These are phyloP conservation scores for Panthera tigris DNA, from an alignment of 2,113 vertebrate species.

Conservation along the genomic window DNA sequence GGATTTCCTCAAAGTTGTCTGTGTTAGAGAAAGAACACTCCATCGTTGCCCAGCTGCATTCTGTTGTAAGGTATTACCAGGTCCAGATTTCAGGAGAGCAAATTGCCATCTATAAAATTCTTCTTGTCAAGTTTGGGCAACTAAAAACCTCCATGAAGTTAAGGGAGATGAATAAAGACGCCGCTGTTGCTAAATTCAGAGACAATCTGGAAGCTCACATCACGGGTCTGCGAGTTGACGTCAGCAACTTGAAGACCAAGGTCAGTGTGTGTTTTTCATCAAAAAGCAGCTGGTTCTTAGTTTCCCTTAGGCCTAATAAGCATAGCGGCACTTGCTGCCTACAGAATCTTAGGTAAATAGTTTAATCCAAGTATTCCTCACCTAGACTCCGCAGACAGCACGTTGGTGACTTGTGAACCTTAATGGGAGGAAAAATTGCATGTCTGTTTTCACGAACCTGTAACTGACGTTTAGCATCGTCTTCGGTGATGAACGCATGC, in stretches of 20 bases:
- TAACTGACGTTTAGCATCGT: not conserved
- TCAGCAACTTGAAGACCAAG: constrained; percentile 79
- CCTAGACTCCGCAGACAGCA: not conserved
- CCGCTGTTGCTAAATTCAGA: constrained; percentile 74
- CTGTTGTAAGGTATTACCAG: constrained; percentile 72
- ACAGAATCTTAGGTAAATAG: not conserved
- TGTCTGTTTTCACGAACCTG: not conserved
- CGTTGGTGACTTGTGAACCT: not conserved
- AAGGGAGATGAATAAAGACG: constrained; percentile 68
- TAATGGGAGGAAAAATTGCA: not conserved
- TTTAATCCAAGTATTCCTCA: not conserved
- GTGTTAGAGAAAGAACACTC: constrained; percentile 73
- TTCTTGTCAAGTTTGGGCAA: constrained; percentile 74
- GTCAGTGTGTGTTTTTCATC: constrained; percentile 72
- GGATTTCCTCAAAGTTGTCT: constrained; percentile 67
- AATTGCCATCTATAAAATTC: constrained; percentile 71
- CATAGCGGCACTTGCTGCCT: not conserved
- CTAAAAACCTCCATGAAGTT: constrained; percentile 78
- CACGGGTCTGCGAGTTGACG: constrained; percentile 68
- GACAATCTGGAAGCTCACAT: constrained; percentile 76
- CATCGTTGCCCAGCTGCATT: constrained; percentile 71
- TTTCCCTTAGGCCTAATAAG: not conserved
- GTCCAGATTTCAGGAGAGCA: constrained; percentile 79
- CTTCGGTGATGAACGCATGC: not conserved
- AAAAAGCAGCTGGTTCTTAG: not conserved